Evolutionary conservation across 2,113 vertebrate genomes (phyloP).

Genomic region (Patagioenas fasciata): DNA sequence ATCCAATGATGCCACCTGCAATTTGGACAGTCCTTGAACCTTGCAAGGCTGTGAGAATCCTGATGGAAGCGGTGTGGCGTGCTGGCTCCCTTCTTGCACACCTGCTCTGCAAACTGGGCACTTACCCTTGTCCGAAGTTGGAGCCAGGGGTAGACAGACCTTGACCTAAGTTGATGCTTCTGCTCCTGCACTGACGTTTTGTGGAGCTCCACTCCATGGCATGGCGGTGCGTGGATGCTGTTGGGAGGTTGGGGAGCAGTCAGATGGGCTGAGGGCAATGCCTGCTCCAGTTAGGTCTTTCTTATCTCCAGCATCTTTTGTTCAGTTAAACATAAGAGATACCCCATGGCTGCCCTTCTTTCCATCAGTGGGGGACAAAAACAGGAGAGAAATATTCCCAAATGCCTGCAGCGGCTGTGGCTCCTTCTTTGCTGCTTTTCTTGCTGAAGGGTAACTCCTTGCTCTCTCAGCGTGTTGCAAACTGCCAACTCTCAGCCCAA

Average conservation of each 20-base stretch:
- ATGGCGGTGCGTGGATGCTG: rapidly evolving
- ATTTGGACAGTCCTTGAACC: not conserved
- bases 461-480: not conserved
- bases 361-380: not conserved
- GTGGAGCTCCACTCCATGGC: rapidly evolving
- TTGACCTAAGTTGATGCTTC: not conserved
- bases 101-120: rapidly evolving
- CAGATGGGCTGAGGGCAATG: not conserved
- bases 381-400: not conserved
- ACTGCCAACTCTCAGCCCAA: not conserved
- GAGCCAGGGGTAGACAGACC: not conserved
- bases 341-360: not conserved
- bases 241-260: not conserved
- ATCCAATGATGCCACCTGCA: not conserved
- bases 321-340: not conserved
- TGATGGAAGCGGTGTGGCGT: rapidly evolving
- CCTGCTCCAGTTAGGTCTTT: not conserved
- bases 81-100: not conserved
- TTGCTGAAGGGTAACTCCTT: not conserved
- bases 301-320: not conserved
- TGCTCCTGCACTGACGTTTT: not conserved
- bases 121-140: rapidly evolving
- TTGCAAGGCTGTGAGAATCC: not conserved
- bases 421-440: not conserved
- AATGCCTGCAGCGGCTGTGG: not conserved